Base-by-base conservation (phyloP, 1,140 invertebrate genomes). In the Glossosoma conforme region DNA sequence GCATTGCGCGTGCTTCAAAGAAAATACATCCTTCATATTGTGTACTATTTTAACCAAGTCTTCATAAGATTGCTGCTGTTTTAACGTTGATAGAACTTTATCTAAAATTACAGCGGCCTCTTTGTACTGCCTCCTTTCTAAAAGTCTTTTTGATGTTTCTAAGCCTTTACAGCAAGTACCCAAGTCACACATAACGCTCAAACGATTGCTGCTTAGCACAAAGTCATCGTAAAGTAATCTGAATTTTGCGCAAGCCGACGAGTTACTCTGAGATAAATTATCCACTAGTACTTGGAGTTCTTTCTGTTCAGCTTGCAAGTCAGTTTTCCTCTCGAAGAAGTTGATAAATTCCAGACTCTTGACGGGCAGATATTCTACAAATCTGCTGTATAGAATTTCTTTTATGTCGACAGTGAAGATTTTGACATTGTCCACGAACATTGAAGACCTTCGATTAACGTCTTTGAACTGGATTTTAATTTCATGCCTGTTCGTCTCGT, bases 321-420 rank as follows among this genome's bases (percentile, higher is more conserved):
- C 36, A 2, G 22, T 43, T 30, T 21, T 22, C 36, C 52, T 41
- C 10, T 47, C 48, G 9, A 10, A 13, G 21, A 51, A 51, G 5
- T 51, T 43, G 9, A 51, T 44, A 19, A 44, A 51, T n/a, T 51
- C 48, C 1, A 51, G 41, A 40, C 48, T 51, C 13, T 51, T 51
- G 3, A 51, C 15, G n/a, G 48, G 48, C 9, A 51, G 13, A 36
- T 37, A 51, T 19, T 51, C 41, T 2, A 51, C 33, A 19, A 51
- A 51, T 44, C 41, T 25, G 30, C 48, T 51, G 6, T 13, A 30
- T 10, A 51, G 40, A 19, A 51, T 30, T 24, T 51, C 48, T 37
- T 51, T 51, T 1, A 51, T 24, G 20, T 51, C 48, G 8, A 40
- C 38, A 9, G 48, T 36, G 28, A 51, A 51, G 44, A 36, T 28